These are phyloP conservation scores for Asbolus verrucosus DNA, from an alignment of 1,140 invertebrate genomes.

Conservation along the genomic window DNA sequence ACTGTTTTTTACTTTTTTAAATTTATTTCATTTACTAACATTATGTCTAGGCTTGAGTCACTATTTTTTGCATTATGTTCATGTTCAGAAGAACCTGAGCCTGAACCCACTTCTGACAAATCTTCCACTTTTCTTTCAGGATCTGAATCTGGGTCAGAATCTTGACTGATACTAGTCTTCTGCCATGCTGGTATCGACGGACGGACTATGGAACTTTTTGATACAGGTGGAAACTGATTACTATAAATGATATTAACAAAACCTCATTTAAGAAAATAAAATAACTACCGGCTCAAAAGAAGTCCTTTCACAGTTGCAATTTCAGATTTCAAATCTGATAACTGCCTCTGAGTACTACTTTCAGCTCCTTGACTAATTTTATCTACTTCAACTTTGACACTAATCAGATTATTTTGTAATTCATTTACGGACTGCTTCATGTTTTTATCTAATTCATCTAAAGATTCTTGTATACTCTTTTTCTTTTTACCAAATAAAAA, in stretches of 20 bases:
- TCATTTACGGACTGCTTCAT: conserved; percentile 73
- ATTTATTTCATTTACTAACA: conserved; percentile 66
- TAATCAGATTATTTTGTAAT: conserved; percentile 70
- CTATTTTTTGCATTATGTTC: conserved; percentile 77
- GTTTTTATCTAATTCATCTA: conserved; percentile 75
- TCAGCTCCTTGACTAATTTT: conserved; percentile 67
- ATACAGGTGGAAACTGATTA: conserved; percentile 77
- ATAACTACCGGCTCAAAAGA: conserved; percentile 76
- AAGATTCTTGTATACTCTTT: conserved; percentile 69
- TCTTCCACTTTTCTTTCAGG: conserved; percentile 61
- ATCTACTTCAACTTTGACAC: conserved; percentile 71
- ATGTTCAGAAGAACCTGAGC: conserved; percentile 74
- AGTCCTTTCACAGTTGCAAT: conserved; percentile 82
- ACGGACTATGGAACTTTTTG: conserved; percentile 72
- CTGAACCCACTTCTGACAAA: conserved; percentile 66
- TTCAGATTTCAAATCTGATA: conserved; percentile 79
- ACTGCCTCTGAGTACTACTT: conserved; percentile 69
- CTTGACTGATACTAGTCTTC: conserved; percentile 68
- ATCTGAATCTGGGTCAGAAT: conserved; percentile 53
- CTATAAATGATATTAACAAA: too few relatives aligned
- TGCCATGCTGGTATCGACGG: conserved; percentile 84
- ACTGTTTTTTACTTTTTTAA: background rate
- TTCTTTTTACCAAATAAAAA: conserved; percentile 63
- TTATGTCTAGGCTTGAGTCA: conserved; percentile 77
- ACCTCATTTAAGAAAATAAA: background rate